phyloP scores from a whole-genome alignment of 2,797 vertebrate genomes.

The Eospalax fontanierii region DNA sequence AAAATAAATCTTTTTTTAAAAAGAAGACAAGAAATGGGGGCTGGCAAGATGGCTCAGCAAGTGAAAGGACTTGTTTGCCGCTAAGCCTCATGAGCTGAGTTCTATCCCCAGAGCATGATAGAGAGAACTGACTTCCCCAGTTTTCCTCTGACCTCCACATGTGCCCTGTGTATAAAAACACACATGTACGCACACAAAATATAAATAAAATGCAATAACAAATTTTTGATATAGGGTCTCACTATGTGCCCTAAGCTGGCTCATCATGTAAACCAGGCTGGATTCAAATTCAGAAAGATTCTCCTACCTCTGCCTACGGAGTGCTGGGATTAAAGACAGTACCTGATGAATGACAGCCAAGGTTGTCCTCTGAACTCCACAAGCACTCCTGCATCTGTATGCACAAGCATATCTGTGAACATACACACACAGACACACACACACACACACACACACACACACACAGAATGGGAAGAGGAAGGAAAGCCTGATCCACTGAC shows the following conservation, averaged over 20 bases:
- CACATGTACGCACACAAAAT: too few relatives aligned
- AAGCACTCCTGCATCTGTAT: neutral
- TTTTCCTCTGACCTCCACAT: neutral
- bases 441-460: neutral
- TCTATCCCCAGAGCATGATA: neutral
- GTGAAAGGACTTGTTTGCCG: neutral
- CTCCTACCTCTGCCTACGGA: too few relatives aligned
- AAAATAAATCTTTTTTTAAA: too few relatives aligned
- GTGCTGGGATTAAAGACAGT: too few relatives aligned
- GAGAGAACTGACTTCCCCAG: neutral
- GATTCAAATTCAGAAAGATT: too few relatives aligned
- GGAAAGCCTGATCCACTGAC: neutral
- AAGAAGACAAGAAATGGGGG: too few relatives aligned
- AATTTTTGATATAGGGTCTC: too few relatives aligned
- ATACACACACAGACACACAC: neutral
- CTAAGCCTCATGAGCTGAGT: neutral
- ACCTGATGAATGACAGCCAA: neutral
- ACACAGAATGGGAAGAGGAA: neutral
- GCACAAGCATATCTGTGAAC: neutral
- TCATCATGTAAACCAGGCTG: too few relatives aligned
- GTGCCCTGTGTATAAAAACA: neutral
- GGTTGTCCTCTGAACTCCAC: neutral
- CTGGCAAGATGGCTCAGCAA: neutral
- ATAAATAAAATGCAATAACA: too few relatives aligned
- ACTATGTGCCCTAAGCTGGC: too few relatives aligned